Evolutionary conservation across 2,888 invertebrate genomes (phyloP).

Genomic region (Teleogryllus oceanicus): DNA sequence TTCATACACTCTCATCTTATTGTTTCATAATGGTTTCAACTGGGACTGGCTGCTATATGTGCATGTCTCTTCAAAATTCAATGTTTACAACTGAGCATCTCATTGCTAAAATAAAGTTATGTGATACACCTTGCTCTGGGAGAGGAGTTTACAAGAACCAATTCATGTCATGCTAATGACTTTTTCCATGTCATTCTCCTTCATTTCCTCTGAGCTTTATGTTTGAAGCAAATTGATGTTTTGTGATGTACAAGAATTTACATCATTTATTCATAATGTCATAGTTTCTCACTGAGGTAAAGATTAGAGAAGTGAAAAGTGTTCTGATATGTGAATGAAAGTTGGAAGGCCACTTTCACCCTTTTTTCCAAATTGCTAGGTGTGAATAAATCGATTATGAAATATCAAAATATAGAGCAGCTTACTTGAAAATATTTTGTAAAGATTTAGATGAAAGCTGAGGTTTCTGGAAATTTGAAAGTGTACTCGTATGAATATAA

Average conservation of each 20-base stretch:
- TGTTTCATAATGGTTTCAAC: not conserved
- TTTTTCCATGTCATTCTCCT: not conserved
- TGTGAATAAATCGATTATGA: not conserved
- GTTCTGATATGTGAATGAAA: not conserved
- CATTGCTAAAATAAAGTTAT: not conserved
- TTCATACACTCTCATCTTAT: not conserved
- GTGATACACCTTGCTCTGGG: constrained; percentile 11
- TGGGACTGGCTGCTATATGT: not conserved
- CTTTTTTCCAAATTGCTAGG: constrained; percentile 1
- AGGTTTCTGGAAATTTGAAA: not conserved
- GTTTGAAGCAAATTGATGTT: not conserved
- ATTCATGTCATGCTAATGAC: not conserved
- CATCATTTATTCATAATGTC: not conserved
- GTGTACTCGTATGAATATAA: not conserved
- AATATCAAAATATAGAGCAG: not conserved
- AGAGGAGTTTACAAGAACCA: not conserved
- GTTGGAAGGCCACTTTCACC: not conserved
- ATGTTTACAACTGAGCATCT: not conserved
- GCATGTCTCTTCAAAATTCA: not conserved
- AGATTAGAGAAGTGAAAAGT: too few species aligned
- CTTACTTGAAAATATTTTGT: not conserved
- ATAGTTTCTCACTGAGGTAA: too few species aligned
- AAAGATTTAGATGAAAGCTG: not conserved
- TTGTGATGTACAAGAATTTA: not conserved
- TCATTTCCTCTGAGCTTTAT: not conserved